Evolutionary conservation across 2,888 invertebrate genomes (phyloP).

Genomic region (Xestoiulus laeticollis): DNA sequence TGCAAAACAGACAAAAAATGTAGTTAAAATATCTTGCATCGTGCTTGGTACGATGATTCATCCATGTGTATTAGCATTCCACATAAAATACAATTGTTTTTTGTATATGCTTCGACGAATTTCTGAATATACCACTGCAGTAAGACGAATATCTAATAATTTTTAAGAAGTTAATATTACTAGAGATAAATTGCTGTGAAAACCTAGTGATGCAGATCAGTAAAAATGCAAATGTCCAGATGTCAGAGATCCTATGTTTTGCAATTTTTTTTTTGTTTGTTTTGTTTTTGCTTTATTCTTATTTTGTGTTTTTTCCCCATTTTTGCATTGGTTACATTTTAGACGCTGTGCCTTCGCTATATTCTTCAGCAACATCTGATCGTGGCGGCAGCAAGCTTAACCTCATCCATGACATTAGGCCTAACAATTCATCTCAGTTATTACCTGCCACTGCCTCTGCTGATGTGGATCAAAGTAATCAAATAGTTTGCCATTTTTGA

Average conservation of each 20-base stretch:
- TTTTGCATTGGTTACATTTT: constrained; percentile 1
- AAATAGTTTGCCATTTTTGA: not conserved
- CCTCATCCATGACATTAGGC: constrained; percentile 31
- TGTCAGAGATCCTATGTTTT: not conserved
- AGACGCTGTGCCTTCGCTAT: constrained; percentile 6
- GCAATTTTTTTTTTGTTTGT: not conserved
- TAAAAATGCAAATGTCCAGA: not conserved
- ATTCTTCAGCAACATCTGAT: constrained; percentile 5
- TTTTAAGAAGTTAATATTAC: not conserved
- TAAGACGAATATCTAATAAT: not conserved
- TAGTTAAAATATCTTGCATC: too few relatives aligned
- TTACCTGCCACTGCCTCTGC: constrained; percentile 34
- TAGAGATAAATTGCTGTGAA: not conserved
- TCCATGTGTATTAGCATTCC: too few relatives aligned
- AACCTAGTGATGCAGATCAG: not conserved
- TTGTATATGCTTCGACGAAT: too few relatives aligned
- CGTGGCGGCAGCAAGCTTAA: constrained; percentile 34
- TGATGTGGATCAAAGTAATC: constrained; percentile 35
- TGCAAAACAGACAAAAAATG: too few relatives aligned
- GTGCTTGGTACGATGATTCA: too few relatives aligned
- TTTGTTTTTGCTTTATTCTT: not conserved
- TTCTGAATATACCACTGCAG: too few relatives aligned
- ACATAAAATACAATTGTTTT: too few relatives aligned
- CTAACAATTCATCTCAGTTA: constrained; percentile 39
- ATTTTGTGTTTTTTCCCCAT: not conserved